Base-by-base conservation (phyloP, 1,140 invertebrate species). In the Polypedilum vanderplanki region DNA sequence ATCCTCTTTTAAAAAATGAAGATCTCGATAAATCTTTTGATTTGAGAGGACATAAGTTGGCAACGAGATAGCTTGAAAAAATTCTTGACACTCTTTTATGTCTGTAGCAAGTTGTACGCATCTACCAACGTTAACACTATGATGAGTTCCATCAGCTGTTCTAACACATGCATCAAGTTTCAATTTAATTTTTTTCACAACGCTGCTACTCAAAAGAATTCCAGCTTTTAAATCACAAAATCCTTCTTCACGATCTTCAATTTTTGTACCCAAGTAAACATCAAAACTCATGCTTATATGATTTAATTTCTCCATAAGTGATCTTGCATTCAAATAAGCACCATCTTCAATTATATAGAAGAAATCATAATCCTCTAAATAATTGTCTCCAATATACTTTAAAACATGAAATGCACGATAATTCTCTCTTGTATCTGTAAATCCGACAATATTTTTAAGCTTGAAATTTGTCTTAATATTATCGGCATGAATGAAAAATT, bases 311-410 rank as follows among this genome's bases (percentile, higher is more conserved):
- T 90, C 83, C 75, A 86, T 84, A 15, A 96, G 80, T 78, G 86
- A 87, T 75, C 89, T 86, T 0, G 88, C 90, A 81, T 95, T 90
- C 17, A 97, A 84, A 80, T 91, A 96, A 7, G 88, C 90, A 10
- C 86, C 87, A 83, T 97, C 95, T 33, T 91, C 90, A 2, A 92
- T 87, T 33, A 98, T 85, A 79, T 94, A 92, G 83, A 95, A 97
- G 82, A 92, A 98, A 83, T 97, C 93, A 84, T 90, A 97, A 76
- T 92, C 91, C 75, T 95, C 90, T 9, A 93, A 81, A 83, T 93
- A 96, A 80, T 95, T 94, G 76, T 96, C 94, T 17, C 89, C 89
- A 7, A 97, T 88, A 79, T 97, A 97, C 80, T 96, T 95, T 24
- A 98, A 84, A 4, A 93, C 87, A 79, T 96, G 91, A 81, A 93